A percentile compares a stretch with the other conserved stretches of the same genome.
These are phyloP conservation scores for Potamilus streckersoni DNA, from an alignment of 1,140 invertebrate genomes.

Conservation along the genomic window DNA sequence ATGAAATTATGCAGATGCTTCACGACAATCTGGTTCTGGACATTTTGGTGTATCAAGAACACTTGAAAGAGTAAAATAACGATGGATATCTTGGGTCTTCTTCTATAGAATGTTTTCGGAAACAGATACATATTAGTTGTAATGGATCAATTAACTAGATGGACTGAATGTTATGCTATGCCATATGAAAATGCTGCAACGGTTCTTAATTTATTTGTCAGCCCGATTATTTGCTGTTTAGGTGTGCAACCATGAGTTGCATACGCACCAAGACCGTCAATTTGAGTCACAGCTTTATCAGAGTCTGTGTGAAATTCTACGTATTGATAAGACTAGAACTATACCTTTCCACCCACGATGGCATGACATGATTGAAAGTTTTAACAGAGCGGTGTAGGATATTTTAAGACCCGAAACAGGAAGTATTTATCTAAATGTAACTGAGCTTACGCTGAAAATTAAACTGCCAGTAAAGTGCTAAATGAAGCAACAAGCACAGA, in stretches of 20 bases:
- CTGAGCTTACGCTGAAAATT: too few relatives aligned
- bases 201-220: slow-evolving; percentile 8
- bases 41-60: too few relatives aligned
- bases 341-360: slow-evolving; percentile 26
- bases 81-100: not conserved
- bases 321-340: slow-evolving; percentile 27
- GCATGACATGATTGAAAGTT: slow-evolving; percentile 44
- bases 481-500: too few relatives aligned
- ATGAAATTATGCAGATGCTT: too few relatives aligned
- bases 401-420: not conserved
- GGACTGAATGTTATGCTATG: slow-evolving; percentile 2
- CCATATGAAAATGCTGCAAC: not conserved
- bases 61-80: too few relatives aligned
- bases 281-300: slow-evolving; percentile 25
- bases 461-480: too few relatives aligned
- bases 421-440: too few relatives aligned
- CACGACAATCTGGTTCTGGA: too few relatives aligned
- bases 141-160: slow-evolving; percentile 3
- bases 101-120: not conserved
- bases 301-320: slow-evolving; percentile 11
- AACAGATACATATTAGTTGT: slow-evolving; percentile 5
- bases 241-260: slow-evolving; percentile 19
- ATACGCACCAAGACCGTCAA: slow-evolving; percentile 21
- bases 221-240: slow-evolving; percentile 15
- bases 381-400: slow-evolving; percentile 46